Percentiles rank a stretch among this genome's conserved stretches.
Conservation (phyloP, 2,888 invertebrate genomes). For the Barypeithes pellucidus region DNA sequence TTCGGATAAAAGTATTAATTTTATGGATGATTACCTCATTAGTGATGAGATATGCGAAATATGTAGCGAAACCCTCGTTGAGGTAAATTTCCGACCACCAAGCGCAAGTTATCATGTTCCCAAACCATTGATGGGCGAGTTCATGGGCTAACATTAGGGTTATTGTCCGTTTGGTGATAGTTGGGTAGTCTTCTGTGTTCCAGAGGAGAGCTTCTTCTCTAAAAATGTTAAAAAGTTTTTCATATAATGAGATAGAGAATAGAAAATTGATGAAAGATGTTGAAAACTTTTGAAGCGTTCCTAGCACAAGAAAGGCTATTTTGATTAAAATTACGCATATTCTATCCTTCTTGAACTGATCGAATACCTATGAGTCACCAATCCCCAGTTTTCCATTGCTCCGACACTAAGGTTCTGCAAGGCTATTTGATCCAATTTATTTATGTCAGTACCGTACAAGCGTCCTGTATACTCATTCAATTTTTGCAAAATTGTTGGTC, state of each 20-base stretch:
- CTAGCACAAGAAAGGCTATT: no score
- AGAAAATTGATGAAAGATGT: no score
- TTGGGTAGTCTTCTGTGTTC: conserved; percentile 69
- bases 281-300: no score
- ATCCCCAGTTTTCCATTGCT: conserved; percentile 95
- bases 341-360: no score
- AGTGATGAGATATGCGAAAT: conserved; percentile 81
- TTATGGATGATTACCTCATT: no score
- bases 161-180: conserved; percentile 77
- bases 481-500: neutral
- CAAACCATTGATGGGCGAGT: conserved; percentile 88
- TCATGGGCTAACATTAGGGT: conserved; percentile 84
- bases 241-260: no score
- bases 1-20: no score
- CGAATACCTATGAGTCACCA: conserved; percentile 82
- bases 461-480: neutral
- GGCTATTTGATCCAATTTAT: conserved; percentile 87
- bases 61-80: conserved; percentile 83
- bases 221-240: no score
- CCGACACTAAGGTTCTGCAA: conserved; percentile 87
- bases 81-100: conserved; percentile 86
- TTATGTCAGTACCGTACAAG: neutral
- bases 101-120: conserved; percentile 81
- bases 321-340: no score
- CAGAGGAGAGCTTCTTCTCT: conserved; percentile 77